phyloP scores from a whole-genome alignment of 2,888 invertebrate genomes.

The Megalurothrips usitatus region DNA sequence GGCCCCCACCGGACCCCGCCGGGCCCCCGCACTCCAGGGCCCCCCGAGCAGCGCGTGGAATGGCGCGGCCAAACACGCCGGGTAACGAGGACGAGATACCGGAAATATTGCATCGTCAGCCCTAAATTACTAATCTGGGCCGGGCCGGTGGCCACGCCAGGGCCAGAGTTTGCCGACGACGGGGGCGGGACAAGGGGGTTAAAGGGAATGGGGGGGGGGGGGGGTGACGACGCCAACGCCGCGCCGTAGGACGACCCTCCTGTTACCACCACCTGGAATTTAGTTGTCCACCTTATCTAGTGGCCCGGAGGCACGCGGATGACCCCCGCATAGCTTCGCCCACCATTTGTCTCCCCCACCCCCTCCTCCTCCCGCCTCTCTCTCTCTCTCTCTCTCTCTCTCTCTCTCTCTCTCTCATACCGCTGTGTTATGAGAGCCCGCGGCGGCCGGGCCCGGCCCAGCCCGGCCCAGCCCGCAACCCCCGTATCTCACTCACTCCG shows the following conservation, averaged over 20 bases:
- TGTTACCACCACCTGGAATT: not conserved
- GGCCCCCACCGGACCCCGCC: not conserved
- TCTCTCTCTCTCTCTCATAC: too few species aligned
- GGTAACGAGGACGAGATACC: conserved; percentile 12
- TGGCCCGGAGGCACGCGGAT: not conserved
- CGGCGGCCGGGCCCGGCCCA: not conserved
- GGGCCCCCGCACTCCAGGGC: not conserved
- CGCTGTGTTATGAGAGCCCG: not conserved
- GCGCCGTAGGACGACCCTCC: not conserved
- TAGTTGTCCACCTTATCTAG: not conserved
- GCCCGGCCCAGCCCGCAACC: not conserved
- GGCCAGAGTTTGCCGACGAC: not conserved
- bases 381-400: too few species aligned
- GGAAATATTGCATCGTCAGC: conserved; percentile 13
- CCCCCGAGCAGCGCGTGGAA: not conserved
- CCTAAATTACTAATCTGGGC: not conserved
- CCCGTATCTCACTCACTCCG: too few species aligned
- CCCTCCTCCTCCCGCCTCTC: too few species aligned
- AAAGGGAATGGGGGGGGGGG: not conserved
- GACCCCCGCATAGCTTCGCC: too few species aligned
- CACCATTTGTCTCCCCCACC: too few species aligned
- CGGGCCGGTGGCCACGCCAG: not conserved
- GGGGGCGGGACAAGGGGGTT: not conserved
- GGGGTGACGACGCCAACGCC: not conserved
- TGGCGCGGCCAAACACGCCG: not conserved